phyloP scores from a whole-genome alignment of 2,888 invertebrate genomes.

The Ariolimax columbianus region DNA sequence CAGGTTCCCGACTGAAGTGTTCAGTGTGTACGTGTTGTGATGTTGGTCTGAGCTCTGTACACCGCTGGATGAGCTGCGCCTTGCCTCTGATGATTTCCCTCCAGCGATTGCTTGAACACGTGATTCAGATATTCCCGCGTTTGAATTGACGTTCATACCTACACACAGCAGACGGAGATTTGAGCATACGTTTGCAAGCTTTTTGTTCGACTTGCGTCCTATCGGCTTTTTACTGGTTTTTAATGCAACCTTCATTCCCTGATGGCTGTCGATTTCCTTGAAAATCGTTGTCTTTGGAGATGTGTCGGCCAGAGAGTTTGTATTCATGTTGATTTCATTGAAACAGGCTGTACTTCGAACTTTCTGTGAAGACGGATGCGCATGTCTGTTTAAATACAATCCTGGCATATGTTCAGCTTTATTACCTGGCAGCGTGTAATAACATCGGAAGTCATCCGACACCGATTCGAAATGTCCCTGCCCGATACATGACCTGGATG shows the following conservation, averaged over 20 bases:
- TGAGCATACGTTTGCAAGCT: too few species aligned
- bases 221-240: neutral
- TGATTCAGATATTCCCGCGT: constrained; percentile 10
- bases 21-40: neutral
- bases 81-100: neutral
- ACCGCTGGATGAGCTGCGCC: too few species aligned
- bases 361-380: neutral
- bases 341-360: neutral
- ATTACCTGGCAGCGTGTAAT: neutral
- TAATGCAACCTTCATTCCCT: neutral
- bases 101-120: neutral
- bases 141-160: constrained; percentile 36
- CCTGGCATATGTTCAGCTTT: neutral
- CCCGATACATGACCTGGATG: too few species aligned
- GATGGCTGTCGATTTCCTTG: neutral
- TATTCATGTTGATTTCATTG: neutral
- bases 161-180: neutral
- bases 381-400: neutral
- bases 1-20: neutral
- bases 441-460: neutral
- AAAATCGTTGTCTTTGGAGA: neutral
- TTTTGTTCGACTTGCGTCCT: too few species aligned
- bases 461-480: neutral
- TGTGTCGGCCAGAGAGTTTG: neutral
- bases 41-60: neutral